phyloP scores from a whole-genome alignment of 2,113 vertebrate species.

The Thinocorus orbignyianus region DNA sequence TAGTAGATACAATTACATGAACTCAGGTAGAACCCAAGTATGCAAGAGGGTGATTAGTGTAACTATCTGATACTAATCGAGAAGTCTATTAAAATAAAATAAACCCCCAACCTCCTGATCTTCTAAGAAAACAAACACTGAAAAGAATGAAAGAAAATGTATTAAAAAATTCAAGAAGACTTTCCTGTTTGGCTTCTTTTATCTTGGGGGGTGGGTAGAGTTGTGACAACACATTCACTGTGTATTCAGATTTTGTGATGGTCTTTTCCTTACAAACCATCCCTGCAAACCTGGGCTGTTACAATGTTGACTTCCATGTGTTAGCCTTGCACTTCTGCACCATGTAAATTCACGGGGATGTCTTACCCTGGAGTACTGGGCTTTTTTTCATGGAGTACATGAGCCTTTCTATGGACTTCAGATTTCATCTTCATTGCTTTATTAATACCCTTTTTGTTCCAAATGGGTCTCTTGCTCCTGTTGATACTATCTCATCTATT shows the following conservation, averaged over 20 bases:
- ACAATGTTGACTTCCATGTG: neutral
- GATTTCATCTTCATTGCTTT: neutral
- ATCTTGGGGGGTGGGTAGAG: neutral
- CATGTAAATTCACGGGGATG: neutral
- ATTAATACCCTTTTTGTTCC: neutral
- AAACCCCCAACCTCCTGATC: neutral
- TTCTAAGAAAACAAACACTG: neutral
- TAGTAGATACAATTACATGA: neutral
- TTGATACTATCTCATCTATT: neutral
- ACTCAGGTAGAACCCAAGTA: neutral
- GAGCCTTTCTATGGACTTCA: neutral
- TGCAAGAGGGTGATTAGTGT: neutral
- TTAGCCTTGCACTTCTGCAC: neutral
- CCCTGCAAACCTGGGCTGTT: fast-evolving
- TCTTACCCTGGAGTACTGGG: neutral
- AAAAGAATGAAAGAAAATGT: neutral
- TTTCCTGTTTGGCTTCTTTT: neutral
- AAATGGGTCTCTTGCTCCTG: neutral
- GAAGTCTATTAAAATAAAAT: neutral
- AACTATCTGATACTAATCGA: neutral
- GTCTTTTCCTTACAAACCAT: neutral
- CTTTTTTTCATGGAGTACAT: neutral
- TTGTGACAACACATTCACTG: neutral
- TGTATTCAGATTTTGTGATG: neutral
- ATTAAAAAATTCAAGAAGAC: neutral